Evolutionary conservation across 1,140 invertebrate species (phyloP).

Genomic region (Schlechtendalia chinensis): DNA sequence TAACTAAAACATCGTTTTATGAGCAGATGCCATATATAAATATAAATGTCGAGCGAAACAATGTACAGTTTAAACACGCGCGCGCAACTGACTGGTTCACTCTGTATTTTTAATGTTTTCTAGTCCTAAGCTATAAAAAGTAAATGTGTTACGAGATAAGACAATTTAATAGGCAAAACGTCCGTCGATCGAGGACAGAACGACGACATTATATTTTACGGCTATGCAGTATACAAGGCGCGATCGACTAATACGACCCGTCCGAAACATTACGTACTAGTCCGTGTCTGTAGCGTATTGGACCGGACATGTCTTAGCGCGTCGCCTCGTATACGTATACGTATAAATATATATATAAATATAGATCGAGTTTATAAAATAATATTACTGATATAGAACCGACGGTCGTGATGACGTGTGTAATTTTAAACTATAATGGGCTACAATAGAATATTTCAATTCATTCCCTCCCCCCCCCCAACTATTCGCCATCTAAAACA

Average conservation of each 20-base stretch:
- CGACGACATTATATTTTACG: neutral
- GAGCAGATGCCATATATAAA: no score
- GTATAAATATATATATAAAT: neutral
- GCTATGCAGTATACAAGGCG: no score
- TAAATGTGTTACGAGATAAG: neutral
- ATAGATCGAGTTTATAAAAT: neutral
- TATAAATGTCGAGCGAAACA: no score
- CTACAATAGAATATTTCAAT: constrained; percentile 27
- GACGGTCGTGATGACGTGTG: neutral
- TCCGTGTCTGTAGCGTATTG: no score
- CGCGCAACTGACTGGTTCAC: neutral
- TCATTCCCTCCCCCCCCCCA: neutral
- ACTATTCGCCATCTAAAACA: neutral
- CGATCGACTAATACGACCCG: no score
- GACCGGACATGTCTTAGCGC: no score
- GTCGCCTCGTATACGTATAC: no score
- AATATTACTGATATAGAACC: neutral
- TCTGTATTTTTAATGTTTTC: constrained; percentile 17
- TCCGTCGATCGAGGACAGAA: neutral
- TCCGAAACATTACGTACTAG: no score
- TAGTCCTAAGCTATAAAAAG: neutral
- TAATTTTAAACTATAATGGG: constrained; percentile 26
- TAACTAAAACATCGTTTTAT: no score
- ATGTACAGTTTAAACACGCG: neutral
- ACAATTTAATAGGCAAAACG: neutral